Evolutionary conservation across 1,140 invertebrate species (phyloP), one percentile per base, ranked within the genome.

Genomic region (Aphis craccivora): DNA sequence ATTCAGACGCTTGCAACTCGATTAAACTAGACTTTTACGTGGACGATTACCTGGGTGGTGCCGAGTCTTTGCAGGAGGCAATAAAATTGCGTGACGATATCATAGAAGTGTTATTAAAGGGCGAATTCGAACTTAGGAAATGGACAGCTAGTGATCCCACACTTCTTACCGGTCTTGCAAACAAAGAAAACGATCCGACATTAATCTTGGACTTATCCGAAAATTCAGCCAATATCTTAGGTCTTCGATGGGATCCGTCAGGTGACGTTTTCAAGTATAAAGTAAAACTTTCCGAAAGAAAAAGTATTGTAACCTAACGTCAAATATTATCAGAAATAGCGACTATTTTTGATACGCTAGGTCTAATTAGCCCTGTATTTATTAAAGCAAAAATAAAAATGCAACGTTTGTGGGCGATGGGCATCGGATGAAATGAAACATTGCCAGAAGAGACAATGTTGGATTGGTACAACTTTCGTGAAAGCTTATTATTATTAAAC

Each of bases 1-100:
- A 94, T 94, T 94, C 94, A 40, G 11, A 88, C 25, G 94, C 94
- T 43, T 81, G 83, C 37, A 87, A 88, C 14, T 91, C 92, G 20
- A 40, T 95, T 9, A 87, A 92, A 37, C 55, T 94, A 9, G 94
- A 95, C 93, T 94, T 94, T 55, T 94, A 94, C 92, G 94, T 94
- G 88, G 94, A 94, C 93, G 94, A 94, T 92, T 86, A 94, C 37
- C 30, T 94, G 30, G 92, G 93, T n/a, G 94, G 94, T 67, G 94
- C 87, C 3, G 45, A 94, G 20, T 88, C 94, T 18, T 11, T 45
- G 40, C 51, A 51, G 14, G 51, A 51, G 51, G 51, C 14, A 51
- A 51, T 45, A 51, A 51, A 14, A 51, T 51, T 51, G 51, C 51
- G 51, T 18, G 20, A 51, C 20, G 14, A 20, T 20, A 51, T 51